phyloP scores from a whole-genome alignment of 1,140 invertebrate genomes.

The Bombus ignitus region DNA sequence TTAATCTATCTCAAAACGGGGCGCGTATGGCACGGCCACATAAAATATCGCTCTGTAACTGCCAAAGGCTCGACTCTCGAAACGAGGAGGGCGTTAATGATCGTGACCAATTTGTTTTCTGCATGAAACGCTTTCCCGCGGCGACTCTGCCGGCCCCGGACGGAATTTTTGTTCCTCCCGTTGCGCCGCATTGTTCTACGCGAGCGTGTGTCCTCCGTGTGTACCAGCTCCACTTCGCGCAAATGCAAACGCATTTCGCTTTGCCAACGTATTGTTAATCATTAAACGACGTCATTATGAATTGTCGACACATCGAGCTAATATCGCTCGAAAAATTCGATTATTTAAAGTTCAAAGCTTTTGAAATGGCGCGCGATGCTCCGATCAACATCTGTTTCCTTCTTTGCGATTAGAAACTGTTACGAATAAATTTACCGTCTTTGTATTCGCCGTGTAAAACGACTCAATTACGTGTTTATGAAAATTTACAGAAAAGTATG shows the following conservation, averaged over 20 bases:
- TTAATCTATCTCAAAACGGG: constrained; percentile 50
- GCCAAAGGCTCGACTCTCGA: constrained; percentile 36
- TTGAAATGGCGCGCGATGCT: background rate
- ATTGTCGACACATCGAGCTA: background rate
- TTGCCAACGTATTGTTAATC: background rate
- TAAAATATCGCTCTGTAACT: constrained; percentile 62
- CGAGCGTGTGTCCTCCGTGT: background rate
- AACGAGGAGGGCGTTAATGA: constrained; percentile 61
- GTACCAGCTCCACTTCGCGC: background rate
- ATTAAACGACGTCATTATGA: background rate
- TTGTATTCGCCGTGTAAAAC: too few relatives aligned
- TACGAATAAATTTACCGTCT: too few relatives aligned
- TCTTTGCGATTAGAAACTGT: too few relatives aligned
- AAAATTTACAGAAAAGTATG: too few relatives aligned
- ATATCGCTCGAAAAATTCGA: background rate
- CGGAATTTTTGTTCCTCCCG: constrained; percentile 52
- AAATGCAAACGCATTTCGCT: constrained; percentile 19
- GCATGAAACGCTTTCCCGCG: constrained; percentile 62
- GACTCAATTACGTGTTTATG: too few relatives aligned
- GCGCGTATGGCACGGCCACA: constrained; percentile 5
- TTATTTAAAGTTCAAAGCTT: background rate
- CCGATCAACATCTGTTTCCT: too few relatives aligned
- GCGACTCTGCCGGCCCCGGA: constrained; percentile 25
- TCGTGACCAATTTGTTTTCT: constrained; percentile 68
- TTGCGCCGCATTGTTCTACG: constrained; percentile 33